Evolutionary conservation across 2,113 vertebrate species (phyloP).

Genomic region (Sinocyclocheilus anophthalmus): DNA sequence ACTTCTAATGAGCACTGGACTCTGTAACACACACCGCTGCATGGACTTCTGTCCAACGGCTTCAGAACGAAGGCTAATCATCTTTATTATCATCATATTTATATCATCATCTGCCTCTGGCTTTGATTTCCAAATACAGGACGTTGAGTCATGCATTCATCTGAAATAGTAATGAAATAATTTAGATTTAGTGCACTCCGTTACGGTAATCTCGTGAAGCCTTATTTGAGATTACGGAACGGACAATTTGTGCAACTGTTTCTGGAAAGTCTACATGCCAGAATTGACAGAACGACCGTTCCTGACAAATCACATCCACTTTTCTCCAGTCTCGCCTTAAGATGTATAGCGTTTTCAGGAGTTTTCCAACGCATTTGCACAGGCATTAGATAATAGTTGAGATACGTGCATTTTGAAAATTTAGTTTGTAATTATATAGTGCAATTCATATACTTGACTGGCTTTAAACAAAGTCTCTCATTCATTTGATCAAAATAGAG

Average conservation of each 20-base stretch:
- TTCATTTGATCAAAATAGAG: too few relatives aligned
- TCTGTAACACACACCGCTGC: background rate
- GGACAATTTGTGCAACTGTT: background rate
- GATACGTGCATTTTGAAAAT: too few relatives aligned
- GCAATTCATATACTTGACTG: too few relatives aligned
- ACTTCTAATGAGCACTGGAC: constrained; percentile 18
- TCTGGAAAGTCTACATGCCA: background rate
- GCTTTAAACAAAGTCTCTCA: background rate
- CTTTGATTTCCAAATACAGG: background rate
- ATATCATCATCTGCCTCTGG: background rate
- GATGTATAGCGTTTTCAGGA: too few relatives aligned
- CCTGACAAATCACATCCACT: background rate
- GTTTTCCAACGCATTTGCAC: too few relatives aligned
- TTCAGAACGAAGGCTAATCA: background rate
- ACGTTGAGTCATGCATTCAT: background rate
- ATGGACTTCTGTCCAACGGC: background rate
- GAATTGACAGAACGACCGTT: background rate
- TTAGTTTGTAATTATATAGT: background rate
- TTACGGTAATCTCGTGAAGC: background rate
- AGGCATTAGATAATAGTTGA: background rate
- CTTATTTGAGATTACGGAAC: constrained; percentile 20
- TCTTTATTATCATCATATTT: background rate
- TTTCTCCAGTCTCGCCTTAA: background rate
- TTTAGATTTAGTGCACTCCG: background rate
- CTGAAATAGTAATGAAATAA: background rate